Base-by-base conservation (phyloP, 2,113 vertebrate species). In the Thomomys bottae region DNA sequence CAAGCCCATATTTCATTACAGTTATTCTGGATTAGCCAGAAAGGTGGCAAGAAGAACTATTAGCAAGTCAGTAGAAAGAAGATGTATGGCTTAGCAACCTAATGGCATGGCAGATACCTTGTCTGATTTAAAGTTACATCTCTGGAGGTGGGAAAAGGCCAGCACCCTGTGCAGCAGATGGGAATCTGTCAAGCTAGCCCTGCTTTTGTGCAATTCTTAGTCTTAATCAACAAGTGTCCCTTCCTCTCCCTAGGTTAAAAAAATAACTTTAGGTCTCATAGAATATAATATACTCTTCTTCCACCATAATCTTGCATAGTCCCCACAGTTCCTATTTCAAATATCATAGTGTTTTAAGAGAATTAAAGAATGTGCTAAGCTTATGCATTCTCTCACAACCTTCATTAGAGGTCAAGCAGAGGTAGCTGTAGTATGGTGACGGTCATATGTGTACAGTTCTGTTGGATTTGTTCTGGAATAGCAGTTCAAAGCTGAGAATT, bases 1-100 rank as follows among this genome's bases (percentile, higher is more conserved):
- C 90, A 92, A 95, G 64, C 75, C 88, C 77, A 64, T 97, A 95
- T 93, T 94, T 97, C 95, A 90, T 89, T 81, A 94, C 90, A 96
- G 94, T 96, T 95, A 93, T 88, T 77, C 66, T 18, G 83, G 93
- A 86, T 93, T 91, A 94, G 83, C 93, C 84, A 63, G 73, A 73
- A 93, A 90, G 92, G 88, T 92, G 94, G 84, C 92, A 87, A 96
- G 94, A 87, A 95, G 93, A 96, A 95, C 90, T 88, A 93, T 96
- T 96, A 95, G 70, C 95, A 90, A 83, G 84, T 89, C 90, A 61
- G 86, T 87, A 49, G 87, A 87, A 94, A 88, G 71, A 59, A 94
- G 84, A 95, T 96, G 93, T 95, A 96, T 71, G 77, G 64, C 38
- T 81, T 80, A 66, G 83, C 78, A 90, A 92, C 88, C 93, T 92